A percentile compares a stretch with the other conserved stretches of the same genome.
These are phyloP conservation scores for Oscheius sp. DNA, from an alignment of 2,888 invertebrate genomes.

Conservation along the genomic window DNA sequence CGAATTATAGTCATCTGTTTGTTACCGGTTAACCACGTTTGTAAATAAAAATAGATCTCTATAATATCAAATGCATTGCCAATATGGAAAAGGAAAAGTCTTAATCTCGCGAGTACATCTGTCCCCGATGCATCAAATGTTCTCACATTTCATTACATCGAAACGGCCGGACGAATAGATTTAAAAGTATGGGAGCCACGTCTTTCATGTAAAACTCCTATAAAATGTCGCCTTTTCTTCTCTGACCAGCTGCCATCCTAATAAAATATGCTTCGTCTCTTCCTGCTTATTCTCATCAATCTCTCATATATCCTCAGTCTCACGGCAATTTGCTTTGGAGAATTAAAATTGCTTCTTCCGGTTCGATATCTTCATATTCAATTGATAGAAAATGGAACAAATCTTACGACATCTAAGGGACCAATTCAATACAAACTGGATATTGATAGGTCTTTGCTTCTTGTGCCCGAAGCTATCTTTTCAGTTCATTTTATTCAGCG, in stretches of 20 bases:
- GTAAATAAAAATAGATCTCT: too few relatives aligned
- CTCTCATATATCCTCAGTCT: background rate
- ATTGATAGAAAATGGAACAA: slow-evolving; percentile 9
- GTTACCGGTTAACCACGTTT: too few relatives aligned
- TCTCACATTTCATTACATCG: background rate
- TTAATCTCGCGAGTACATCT: too few relatives aligned
- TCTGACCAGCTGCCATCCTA: background rate
- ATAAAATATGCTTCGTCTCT: background rate
- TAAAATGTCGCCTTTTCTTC: background rate
- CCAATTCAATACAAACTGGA: background rate
- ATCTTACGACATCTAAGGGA: slow-evolving; percentile 10
- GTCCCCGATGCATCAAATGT: too few relatives aligned
- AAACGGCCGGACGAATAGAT: background rate
- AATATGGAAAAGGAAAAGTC: too few relatives aligned
- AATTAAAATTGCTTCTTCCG: slow-evolving; percentile 12
- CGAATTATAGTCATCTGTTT: too few relatives aligned
- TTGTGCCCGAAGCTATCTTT: background rate
- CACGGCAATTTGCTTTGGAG: slow-evolving; percentile 21
- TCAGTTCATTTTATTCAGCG: background rate
- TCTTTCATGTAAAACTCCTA: background rate
- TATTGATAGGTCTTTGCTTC: background rate
- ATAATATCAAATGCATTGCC: too few relatives aligned
- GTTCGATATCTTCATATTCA: slow-evolving; percentile 15
- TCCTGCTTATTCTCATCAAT: background rate
- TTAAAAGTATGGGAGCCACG: background rate